phyloP scores from a whole-genome alignment of 2,888 invertebrate species.

The Clusia tigrina region DNA sequence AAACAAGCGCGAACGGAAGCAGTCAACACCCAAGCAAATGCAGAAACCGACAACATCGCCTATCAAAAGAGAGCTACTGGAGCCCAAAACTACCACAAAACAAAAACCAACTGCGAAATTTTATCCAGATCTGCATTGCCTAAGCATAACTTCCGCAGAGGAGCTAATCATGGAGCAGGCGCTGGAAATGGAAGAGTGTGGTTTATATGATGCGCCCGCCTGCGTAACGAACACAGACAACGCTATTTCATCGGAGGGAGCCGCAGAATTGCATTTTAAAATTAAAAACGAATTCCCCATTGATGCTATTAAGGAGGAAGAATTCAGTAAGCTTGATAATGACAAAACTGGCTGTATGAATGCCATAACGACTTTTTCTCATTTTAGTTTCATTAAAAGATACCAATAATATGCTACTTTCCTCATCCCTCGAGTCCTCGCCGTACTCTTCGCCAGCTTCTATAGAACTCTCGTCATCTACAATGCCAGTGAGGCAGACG shows the following conservation, averaged over 20 bases:
- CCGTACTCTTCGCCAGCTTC: slow-evolving; percentile 62
- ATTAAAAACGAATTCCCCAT: slow-evolving; percentile 55
- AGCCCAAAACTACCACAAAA: slow-evolving; percentile 11
- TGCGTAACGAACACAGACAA: slow-evolving; percentile 51
- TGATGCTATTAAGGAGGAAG: slow-evolving; percentile 51
- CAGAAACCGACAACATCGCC: slow-evolving; percentile 46
- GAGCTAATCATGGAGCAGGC: slow-evolving; percentile 64
- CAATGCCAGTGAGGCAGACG: slow-evolving; percentile 20
- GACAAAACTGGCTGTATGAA: background rate
- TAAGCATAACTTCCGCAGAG: slow-evolving; percentile 61
- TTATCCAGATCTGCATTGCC: slow-evolving; percentile 56
- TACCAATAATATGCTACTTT: slow-evolving; percentile 47
- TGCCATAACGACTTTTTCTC: background rate
- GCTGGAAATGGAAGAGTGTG: slow-evolving; percentile 63
- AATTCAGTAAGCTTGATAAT: slow-evolving; percentile 55
- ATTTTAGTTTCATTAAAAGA: slow-evolving; percentile 49
- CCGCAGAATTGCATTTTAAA: slow-evolving; percentile 54
- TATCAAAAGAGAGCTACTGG: slow-evolving; percentile 36
- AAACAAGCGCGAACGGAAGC: slow-evolving; percentile 55
- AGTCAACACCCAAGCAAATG: slow-evolving; percentile 53
- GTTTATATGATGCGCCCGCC: slow-evolving; percentile 51
- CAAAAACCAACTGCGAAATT: slow-evolving; percentile 32
- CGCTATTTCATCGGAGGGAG: slow-evolving; percentile 54
- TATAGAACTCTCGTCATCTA: slow-evolving; percentile 47
- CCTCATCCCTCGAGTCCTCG: slow-evolving; percentile 60